Evolutionary conservation across 2,113 vertebrate species (phyloP), one percentile per base, ranked within the genome.

Genomic region (Gavia stellata): DNA sequence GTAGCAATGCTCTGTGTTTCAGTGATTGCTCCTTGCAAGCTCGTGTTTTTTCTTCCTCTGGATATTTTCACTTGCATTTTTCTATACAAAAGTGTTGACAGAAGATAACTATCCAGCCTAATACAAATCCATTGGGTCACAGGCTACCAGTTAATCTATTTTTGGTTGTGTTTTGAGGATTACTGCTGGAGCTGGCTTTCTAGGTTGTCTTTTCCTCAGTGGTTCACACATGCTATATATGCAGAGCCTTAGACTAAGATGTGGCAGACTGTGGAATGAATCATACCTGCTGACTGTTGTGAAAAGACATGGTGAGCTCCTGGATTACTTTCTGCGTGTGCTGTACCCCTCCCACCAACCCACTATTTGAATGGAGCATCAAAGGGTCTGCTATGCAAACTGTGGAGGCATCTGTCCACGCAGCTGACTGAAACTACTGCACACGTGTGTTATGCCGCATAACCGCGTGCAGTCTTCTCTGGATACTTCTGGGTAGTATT

Each of bases 391-490:
- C 55, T 29, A 0, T 44, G 61, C 55, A 66, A 61, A 66, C 78
- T 16, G 11, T 38, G 49, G 34, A 78, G 45, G 24, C 50, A 47
- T 52, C 38, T 44, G 59, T 25, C 58, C 36, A 8, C 17, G 15
- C 58, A 62, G 38, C 18, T 81, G 59, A 33, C 52, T 63, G 72
- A 50, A 62, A 56, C 28, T 36, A 14, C 38, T 58, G 56, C 47
- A 49, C 16, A 15, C 1, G 4, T 72, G 40, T 21, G 1, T 53
- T 71, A 5, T 28, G 42, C 25, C 0, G 1, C 20, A 15, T 65
- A 52, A 29, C n/a, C 1, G 6, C 12, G 8, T 38, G 49, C 66
- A 15, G 9, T 59, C 29, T 68, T 53, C 45, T 55, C 65, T 61
- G 45, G 40, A 8, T 70, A 4, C 7, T 90, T 78, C 28, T 28